Conservation (phyloP, 2,797 vertebrate species). For the Megalops cyprinoides region DNA sequence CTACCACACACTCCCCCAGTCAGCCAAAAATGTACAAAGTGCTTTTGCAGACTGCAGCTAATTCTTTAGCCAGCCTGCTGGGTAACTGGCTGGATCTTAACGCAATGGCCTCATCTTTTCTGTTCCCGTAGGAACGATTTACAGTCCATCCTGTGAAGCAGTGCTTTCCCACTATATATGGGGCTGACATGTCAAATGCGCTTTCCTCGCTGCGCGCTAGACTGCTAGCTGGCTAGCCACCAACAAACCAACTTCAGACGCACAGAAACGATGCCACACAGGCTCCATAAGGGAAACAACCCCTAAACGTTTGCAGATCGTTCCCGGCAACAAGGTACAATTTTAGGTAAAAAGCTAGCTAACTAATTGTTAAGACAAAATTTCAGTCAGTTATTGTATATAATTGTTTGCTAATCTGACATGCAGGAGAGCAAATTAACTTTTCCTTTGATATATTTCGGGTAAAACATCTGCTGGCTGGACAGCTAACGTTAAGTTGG, state of each 20-base stretch:
- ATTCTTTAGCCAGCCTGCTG: no score
- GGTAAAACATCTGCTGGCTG: neutral
- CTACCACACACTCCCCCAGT: neutral
- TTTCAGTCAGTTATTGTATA: neutral
- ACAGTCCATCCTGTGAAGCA: slow-evolving; percentile 2
- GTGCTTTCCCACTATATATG: neutral
- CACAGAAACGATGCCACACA: neutral
- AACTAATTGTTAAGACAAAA: neutral
- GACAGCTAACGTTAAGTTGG: neutral
- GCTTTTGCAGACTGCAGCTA: neutral
- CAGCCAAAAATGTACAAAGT: neutral
- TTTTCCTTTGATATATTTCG: neutral
- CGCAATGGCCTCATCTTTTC: neutral
- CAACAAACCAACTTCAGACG: neutral
- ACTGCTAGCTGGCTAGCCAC: neutral
- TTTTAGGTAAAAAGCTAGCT: neutral
- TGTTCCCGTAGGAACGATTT: neutral
- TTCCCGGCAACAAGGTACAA: no score
- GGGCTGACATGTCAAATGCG: neutral
- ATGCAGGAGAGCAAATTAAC: neutral
- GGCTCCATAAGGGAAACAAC: neutral
- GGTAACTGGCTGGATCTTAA: neutral
- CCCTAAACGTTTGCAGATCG: neutral
- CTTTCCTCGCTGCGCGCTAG: neutral
- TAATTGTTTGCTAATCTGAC: neutral